Conservation (phyloP, 2,113 vertebrate species). For the Nicator chloris region DNA sequence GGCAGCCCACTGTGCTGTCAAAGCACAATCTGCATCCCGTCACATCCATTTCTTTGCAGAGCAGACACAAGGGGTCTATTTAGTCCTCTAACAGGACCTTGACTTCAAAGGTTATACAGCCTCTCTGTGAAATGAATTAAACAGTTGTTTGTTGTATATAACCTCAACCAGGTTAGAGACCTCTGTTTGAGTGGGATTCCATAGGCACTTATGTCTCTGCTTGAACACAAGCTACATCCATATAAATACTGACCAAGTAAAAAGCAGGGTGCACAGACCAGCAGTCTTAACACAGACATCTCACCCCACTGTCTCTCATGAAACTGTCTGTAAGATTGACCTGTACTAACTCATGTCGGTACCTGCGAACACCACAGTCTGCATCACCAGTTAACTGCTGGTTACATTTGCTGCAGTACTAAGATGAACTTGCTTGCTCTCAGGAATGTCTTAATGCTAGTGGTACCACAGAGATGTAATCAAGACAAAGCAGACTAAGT, state of each 20-base stretch:
- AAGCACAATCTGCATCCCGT: neutral
- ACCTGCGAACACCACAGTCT: neutral
- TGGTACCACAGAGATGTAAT: neutral
- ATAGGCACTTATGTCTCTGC: neutral
- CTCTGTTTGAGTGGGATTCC: neutral
- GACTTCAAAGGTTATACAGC: neutral
- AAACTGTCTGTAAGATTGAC: neutral
- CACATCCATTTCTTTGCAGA: neutral
- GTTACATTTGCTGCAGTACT: neutral
- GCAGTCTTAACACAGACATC: neutral
- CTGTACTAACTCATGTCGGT: neutral
- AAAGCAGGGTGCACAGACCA: neutral
- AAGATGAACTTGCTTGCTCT: neutral
- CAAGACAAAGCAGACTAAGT: neutral
- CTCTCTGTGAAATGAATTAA: neutral
- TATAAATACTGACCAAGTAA: neutral
- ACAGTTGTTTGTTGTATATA: neutral
- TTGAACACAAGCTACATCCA: neutral
- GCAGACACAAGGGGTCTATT: neutral
- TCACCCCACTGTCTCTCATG: neutral
- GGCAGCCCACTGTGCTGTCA: neutral
- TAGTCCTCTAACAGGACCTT: neutral
- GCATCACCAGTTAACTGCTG: neutral
- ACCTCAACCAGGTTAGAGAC: neutral
- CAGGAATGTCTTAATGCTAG: neutral